Evolutionary conservation across 2,888 invertebrate genomes (phyloP).

Genomic region (Sycophila texana): DNA sequence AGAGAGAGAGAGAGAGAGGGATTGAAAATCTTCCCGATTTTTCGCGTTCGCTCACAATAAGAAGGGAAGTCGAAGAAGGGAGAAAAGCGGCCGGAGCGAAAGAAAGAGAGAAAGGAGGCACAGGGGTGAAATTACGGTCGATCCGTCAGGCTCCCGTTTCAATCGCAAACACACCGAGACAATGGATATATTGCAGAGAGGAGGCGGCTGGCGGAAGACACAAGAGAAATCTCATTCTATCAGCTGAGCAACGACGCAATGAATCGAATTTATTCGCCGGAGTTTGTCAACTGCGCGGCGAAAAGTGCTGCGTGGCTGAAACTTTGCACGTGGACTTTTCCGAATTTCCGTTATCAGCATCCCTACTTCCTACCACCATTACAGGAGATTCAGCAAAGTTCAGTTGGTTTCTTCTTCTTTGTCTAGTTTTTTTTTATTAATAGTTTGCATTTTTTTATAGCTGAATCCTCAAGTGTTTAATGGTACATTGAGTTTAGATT

Average conservation of each 20-base stretch:
- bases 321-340: too few species aligned
- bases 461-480: too few species aligned
- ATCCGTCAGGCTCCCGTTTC: slow-evolving; percentile 1
- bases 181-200: not conserved
- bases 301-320: not conserved
- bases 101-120: not conserved
- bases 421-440: too few species aligned
- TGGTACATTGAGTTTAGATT: too few species aligned
- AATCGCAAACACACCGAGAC: slow-evolving; percentile 16
- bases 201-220: not conserved
- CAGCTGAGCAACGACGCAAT: slow-evolving; percentile 7
- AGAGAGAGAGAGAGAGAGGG: not conserved
- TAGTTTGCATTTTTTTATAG: too few species aligned
- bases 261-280: not conserved
- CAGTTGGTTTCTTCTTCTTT: too few species aligned
- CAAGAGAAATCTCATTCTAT: slow-evolving; percentile 16
- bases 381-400: too few species aligned
- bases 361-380: too few species aligned
- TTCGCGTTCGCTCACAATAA: not conserved
- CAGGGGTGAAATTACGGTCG: not conserved
- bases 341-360: too few species aligned
- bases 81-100: not conserved
- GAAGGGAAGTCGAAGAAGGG: not conserved
- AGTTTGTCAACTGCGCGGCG: not conserved
- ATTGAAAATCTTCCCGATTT: not conserved